Conservation (phyloP, 2,113 vertebrate genomes). For the Brachyistius frenatus region DNA sequence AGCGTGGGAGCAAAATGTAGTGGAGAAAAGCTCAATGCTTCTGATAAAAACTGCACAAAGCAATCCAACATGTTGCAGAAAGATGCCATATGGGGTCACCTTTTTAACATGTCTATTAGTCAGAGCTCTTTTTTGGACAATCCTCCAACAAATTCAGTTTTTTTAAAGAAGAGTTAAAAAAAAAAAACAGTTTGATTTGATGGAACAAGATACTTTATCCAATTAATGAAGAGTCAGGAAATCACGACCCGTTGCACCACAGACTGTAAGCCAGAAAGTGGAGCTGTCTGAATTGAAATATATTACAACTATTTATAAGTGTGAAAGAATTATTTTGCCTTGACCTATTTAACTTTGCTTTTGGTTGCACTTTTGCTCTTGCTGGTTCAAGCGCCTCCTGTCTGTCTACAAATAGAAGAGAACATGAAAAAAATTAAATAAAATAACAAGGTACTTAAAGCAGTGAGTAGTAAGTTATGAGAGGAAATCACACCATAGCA, state of each 20-base stretch:
- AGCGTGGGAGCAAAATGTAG: conserved; percentile 27
- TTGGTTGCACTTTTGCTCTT: conserved; percentile 35
- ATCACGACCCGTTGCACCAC: conserved; percentile 9
- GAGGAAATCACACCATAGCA: conserved; percentile 34
- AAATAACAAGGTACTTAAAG: conserved; percentile 34
- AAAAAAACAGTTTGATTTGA: conserved; percentile 25
- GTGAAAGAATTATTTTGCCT: conserved; percentile 31
- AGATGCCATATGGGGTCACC: background rate
- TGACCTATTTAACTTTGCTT: conserved; percentile 57
- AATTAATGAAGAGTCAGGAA: conserved; percentile 35
- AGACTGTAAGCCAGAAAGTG: conserved; percentile 15
- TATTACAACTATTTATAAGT: conserved; percentile 44
- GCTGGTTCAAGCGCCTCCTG: background rate
- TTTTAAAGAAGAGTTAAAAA: conserved; percentile 18
- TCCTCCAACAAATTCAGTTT: background rate
- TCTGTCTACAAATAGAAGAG: conserved; percentile 33
- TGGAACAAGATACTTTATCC: conserved; percentile 7
- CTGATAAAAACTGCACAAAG: conserved; percentile 23
- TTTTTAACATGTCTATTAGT: conserved; percentile 2
- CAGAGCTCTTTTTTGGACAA: conserved; percentile 6
- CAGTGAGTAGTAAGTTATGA: conserved; percentile 17
- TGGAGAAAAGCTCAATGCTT: conserved; percentile 13
- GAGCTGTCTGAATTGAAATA: conserved; percentile 36
- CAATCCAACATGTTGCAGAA: background rate
- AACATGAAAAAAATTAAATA: conserved; percentile 26